Conservation (phyloP, 2,797 vertebrate species). For the Mus spretus region DNA sequence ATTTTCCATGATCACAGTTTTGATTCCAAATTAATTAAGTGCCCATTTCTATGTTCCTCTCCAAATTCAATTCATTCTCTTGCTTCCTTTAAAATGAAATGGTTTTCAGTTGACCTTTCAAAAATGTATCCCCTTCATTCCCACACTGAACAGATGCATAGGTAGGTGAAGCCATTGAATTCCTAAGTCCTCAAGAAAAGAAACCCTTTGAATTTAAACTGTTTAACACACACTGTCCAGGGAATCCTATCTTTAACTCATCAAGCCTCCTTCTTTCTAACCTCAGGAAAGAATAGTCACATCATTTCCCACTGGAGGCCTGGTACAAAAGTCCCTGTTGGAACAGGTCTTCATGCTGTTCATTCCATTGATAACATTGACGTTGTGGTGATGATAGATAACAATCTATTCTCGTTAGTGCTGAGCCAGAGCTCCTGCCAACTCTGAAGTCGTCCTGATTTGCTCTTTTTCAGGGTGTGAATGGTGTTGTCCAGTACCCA, state of each 20-base stretch:
- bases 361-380: background rate
- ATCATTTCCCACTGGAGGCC: background rate
- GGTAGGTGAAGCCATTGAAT: conserved; percentile 3
- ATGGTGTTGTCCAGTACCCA: conserved; percentile 95
- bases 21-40: background rate
- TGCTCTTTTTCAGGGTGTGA: conserved; percentile 91
- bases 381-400: background rate
- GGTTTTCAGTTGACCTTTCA: background rate
- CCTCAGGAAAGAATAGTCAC: background rate
- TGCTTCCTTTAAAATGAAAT: background rate
- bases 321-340: background rate
- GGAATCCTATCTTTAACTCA: background rate
- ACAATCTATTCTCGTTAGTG: background rate
- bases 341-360: background rate
- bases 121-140: background rate
- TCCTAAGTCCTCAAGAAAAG: conserved; percentile 37
- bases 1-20: background rate
- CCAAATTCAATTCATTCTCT: conserved; percentile 31
- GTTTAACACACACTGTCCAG: background rate
- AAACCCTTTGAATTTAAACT: background rate
- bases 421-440: background rate
- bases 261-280: conserved; percentile 31
- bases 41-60: background rate
- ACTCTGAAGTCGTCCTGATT: background rate
- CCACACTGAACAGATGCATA: background rate